Conservation (phyloP, 2,888 invertebrate genomes). For the Dryobotodes eremita region DNA sequence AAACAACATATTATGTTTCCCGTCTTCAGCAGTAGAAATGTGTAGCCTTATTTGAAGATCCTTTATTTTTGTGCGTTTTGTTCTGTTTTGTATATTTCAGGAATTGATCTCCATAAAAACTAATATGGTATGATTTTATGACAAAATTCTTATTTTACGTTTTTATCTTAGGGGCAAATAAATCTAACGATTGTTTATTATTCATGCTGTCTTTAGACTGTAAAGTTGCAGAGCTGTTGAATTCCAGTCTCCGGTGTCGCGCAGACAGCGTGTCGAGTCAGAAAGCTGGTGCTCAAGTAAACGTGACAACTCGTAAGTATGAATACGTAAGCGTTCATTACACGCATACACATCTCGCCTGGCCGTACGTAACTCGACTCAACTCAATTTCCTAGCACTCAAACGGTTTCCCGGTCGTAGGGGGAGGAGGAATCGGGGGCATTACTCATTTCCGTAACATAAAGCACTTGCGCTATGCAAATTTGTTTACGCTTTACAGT, state of each 20-base stretch:
- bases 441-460: constrained; percentile 78
- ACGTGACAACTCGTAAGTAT: constrained; percentile 61
- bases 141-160: not conserved
- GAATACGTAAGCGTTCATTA: constrained; percentile 72
- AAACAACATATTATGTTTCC: not conserved
- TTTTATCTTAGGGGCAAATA: not conserved
- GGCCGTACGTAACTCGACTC: constrained; percentile 71
- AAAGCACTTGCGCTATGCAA: constrained; percentile 70
- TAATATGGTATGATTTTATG: not conserved
- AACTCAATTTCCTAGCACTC: constrained; percentile 82
- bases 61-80: not conserved
- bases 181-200: not conserved
- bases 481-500: constrained; percentile 58
- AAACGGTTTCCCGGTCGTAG: constrained; percentile 74
- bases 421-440: constrained; percentile 56
- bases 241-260: constrained; percentile 4
- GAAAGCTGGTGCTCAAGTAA: constrained; percentile 47
- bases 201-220: not conserved
- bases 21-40: not conserved
- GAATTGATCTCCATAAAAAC: not conserved
- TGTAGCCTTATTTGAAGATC: not conserved
- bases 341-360: constrained; percentile 63
- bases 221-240: not conserved
- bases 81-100: not conserved
- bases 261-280: constrained; percentile 33